Percentiles rank a stretch among this genome's conserved stretches.
Evolutionary conservation across 1,140 invertebrate species (phyloP).

Genomic region (Bombus superbus): DNA sequence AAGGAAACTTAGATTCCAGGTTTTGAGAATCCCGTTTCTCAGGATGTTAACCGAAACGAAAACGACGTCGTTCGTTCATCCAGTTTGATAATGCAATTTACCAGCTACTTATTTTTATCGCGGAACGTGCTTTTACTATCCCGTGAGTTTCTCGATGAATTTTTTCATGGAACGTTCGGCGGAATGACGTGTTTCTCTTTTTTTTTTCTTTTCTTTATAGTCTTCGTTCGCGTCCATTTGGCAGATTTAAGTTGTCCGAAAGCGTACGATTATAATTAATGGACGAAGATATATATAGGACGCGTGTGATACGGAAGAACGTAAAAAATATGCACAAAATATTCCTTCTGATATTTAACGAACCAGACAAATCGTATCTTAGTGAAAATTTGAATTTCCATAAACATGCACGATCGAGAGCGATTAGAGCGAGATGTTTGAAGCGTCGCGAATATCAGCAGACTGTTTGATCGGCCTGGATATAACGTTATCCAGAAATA

Average conservation of each 20-base stretch:
- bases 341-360: neutral
- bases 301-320: neutral
- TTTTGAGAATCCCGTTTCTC: neutral
- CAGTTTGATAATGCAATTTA: slow-evolving; percentile 19
- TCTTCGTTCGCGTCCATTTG: neutral
- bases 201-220: too few species aligned
- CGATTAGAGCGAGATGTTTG: too few species aligned
- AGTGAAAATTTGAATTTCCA: neutral
- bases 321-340: neutral
- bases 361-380: neutral
- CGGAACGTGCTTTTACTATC: neutral
- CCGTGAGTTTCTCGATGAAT: neutral
- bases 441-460: neutral
- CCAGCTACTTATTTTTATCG: neutral
- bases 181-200: neutral
- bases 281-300: neutral
- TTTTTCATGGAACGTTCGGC: neutral
- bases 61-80: too few species aligned
- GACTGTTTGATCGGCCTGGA: too few species aligned
- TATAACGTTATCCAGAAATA: neutral
- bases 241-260: neutral
- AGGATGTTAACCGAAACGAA: neutral
- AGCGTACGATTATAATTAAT: neutral
- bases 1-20: neutral
- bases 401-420: neutral